A percentile compares a stretch with the other conserved stretches of the same genome.
Conservation (phyloP, 2,797 vertebrate species). For the Acomys russatus region DNA sequence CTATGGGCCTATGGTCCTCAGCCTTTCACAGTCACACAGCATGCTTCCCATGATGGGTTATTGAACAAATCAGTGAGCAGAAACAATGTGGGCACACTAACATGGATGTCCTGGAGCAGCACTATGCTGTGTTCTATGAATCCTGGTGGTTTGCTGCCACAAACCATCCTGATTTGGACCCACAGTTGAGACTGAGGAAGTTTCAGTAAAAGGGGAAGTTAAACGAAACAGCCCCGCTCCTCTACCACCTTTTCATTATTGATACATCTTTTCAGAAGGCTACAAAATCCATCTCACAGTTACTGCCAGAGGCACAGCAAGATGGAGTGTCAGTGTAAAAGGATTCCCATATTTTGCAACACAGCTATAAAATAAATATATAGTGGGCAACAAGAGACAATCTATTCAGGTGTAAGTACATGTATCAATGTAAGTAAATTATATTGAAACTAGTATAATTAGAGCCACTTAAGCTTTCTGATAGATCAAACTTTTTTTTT, state of each 20-base stretch:
- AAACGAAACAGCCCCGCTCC: rapidly evolving
- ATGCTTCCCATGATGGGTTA: rapidly evolving
- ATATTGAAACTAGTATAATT: background rate
- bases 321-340: background rate
- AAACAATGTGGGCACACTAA: background rate
- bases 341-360: background rate
- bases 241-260: background rate
- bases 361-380: background rate
- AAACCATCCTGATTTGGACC: background rate
- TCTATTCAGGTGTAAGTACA: rapidly evolving
- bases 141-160: too few species aligned
- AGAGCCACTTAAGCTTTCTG: background rate
- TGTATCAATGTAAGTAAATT: background rate
- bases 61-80: background rate
- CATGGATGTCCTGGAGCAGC: background rate
- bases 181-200: background rate
- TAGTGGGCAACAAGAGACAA: background rate
- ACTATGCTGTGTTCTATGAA: background rate
- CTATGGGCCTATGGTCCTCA: rapidly evolving
- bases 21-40: rapidly evolving
- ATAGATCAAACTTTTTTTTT: background rate
- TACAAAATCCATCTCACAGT: rapidly evolving
- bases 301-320: background rate
- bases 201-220: background rate
- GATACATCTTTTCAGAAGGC: background rate